Evolutionary conservation across 2,888 invertebrate species (phyloP).

Genomic region (Ochropleura plecta): DNA sequence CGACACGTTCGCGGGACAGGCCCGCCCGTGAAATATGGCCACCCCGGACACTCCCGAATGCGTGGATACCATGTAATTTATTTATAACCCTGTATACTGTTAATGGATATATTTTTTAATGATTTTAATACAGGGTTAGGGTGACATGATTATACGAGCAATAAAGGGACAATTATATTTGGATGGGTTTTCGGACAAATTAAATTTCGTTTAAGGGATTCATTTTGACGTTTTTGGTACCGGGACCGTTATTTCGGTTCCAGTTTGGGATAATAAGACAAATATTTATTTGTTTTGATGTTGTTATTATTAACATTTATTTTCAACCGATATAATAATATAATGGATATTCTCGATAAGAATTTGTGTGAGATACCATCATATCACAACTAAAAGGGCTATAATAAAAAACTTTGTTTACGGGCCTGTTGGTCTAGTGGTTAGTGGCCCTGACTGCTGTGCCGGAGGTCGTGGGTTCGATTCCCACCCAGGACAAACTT

Average conservation of each 20-base stretch:
- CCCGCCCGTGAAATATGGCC: constrained; percentile 81
- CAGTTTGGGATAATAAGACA: background rate
- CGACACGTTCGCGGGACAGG: constrained; percentile 76
- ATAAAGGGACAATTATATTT: constrained; percentile 64
- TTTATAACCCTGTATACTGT: constrained; percentile 75
- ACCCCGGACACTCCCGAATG: constrained; percentile 67
- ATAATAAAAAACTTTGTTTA: too few relatives aligned
- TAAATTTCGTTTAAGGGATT: constrained; percentile 50
- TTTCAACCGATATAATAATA: too few relatives aligned
- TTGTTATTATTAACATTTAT: too few relatives aligned
- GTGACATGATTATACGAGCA: constrained; percentile 66
- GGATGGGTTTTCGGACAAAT: constrained; percentile 55
- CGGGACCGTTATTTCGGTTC: constrained; percentile 7
- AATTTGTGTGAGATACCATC: too few relatives aligned
- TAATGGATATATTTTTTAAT: constrained; percentile 77
- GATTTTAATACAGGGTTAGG: constrained; percentile 70
- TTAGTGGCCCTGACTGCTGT: too few relatives aligned
- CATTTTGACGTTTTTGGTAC: constrained; percentile 30
- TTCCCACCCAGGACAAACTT: too few relatives aligned
- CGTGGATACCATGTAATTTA: constrained; percentile 76
- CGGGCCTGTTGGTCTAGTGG: too few relatives aligned
- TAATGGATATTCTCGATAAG: too few relatives aligned
- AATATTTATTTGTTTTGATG: constrained; percentile 1
- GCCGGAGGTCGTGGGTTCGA: too few relatives aligned
- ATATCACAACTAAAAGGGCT: too few relatives aligned